phyloP scores from a whole-genome alignment of 2,113 vertebrate genomes.

The Hippoglossus stenolepis region DNA sequence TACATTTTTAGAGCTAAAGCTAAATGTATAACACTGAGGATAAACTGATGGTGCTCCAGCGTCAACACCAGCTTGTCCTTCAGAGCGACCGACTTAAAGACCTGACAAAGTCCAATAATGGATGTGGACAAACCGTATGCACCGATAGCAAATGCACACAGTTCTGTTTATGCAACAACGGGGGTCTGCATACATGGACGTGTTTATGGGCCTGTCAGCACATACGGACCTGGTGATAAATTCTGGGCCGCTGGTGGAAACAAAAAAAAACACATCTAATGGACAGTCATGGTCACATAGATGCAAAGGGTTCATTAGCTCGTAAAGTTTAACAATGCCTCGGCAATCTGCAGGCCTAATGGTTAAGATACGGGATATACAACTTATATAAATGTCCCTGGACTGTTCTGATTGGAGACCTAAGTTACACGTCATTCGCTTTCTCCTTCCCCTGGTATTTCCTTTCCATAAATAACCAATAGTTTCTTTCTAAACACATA shows the following conservation, averaged over 20 bases:
- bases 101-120: neutral
- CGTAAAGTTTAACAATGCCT: neutral
- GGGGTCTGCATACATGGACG: neutral
- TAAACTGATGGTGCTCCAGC: neutral
- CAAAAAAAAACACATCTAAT: neutral
- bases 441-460: constrained; percentile 2
- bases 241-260: neutral
- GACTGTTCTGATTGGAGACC: neutral
- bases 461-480: neutral
- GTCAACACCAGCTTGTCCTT: neutral
- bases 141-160: neutral
- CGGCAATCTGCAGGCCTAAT: neutral
- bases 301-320: neutral
- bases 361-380: neutral
- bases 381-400: neutral
- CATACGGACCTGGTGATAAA: neutral
- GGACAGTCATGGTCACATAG: neutral
- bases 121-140: neutral
- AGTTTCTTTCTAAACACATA: neutral
- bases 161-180: constrained; percentile 5
- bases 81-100: neutral
- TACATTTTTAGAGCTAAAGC: too few species aligned
- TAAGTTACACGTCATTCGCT: constrained; percentile 4
- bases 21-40: too few species aligned
- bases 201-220: constrained; percentile 12